Evolutionary conservation across 2,797 vertebrate genomes (phyloP).

Genomic region (Varecia variegata): DNA sequence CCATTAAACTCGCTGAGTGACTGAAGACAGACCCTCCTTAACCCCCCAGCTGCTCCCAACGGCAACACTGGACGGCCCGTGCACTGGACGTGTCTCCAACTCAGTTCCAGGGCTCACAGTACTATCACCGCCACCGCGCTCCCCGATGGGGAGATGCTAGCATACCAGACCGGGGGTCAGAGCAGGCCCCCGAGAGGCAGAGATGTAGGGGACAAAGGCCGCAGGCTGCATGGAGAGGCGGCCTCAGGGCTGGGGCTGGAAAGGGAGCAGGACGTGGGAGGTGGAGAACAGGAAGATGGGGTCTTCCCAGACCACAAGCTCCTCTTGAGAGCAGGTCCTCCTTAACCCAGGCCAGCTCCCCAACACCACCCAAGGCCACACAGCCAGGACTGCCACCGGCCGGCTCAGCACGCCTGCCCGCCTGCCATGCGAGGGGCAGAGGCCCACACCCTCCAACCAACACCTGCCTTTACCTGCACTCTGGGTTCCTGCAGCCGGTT

Average conservation of each 20-base stretch:
- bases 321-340: not conserved
- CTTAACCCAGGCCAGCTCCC: not conserved
- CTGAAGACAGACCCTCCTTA: rapidly evolving
- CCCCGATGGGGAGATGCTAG: not conserved
- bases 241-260: not conserved
- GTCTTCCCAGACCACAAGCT: too few relatives aligned
- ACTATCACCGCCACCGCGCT: rapidly evolving
- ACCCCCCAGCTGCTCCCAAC: not conserved
- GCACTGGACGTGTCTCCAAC: not conserved
- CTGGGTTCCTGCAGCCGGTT: constrained; percentile 81
- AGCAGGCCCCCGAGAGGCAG: not conserved
- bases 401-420: too few relatives aligned
- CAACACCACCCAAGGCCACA: not conserved
- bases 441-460: not conserved
- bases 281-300: rapidly evolving
- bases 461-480: constrained; percentile 80
- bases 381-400: not conserved
- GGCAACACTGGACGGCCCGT: rapidly evolving
- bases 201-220: not conserved
- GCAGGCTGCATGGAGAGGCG: not conserved
- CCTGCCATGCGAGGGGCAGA: rapidly evolving
- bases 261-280: not conserved
- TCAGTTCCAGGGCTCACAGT: rapidly evolving
- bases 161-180: not conserved
- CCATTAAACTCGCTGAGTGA: rapidly evolving